Evolutionary conservation across 1,140 invertebrate species (phyloP).

Genomic region (Onthophagus taurus): DNA sequence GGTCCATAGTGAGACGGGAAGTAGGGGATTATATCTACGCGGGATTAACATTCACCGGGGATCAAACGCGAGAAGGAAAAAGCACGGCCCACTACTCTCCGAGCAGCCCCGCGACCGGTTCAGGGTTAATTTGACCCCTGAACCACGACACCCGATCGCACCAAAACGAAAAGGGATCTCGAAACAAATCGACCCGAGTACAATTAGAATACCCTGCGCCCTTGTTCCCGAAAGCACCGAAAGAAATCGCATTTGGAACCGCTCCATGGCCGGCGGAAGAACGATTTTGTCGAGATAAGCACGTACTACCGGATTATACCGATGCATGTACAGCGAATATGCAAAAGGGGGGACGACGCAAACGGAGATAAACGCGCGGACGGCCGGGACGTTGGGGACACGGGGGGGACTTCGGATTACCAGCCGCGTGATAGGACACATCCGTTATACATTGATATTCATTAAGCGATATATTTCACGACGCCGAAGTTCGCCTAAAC

Average conservation of each 20-base stretch:
- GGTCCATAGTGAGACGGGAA: constrained; percentile 33
- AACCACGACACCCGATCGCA: no score
- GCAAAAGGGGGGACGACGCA: constrained; percentile 5
- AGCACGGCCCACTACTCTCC: not conserved
- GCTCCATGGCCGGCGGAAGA: no score
- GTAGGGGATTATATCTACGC: constrained; percentile 30
- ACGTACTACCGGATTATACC: constrained; percentile 21
- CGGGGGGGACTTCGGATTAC: constrained; percentile 20
- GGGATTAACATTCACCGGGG: constrained; percentile 34
- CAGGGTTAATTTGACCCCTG: constrained; percentile 23
- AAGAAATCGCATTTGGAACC: no score
- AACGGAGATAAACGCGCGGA: not conserved
- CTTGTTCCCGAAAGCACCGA: no score
- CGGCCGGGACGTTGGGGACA: constrained; percentile 7
- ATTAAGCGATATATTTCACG: constrained; percentile 16
- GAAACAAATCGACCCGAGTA: no score
- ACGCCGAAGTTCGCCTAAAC: constrained; percentile 11
- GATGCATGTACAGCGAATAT: constrained; percentile 18
- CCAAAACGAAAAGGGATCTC: no score
- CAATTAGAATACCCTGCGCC: no score
- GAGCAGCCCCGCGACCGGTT: constrained; percentile 29
- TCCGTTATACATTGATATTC: constrained; percentile 22
- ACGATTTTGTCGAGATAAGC: constrained; percentile 9
- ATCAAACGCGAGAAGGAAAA: constrained; percentile 33
- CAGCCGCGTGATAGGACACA: constrained; percentile 22